Conservation (phyloP, 2,888 invertebrate species). For the Metalampra italica region DNA sequence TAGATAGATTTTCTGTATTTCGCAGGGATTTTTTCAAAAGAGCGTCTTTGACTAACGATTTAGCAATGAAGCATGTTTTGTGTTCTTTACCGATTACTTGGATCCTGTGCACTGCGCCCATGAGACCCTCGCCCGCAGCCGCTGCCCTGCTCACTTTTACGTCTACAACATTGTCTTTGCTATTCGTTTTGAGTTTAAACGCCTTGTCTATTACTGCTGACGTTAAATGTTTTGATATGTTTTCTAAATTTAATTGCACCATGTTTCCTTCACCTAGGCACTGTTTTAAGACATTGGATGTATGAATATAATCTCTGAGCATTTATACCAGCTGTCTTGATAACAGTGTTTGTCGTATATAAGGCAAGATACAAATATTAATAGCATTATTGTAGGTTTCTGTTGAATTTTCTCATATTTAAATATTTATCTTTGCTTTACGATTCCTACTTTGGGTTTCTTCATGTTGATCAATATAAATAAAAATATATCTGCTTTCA, state of each 20-base stretch:
- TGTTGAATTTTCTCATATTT: too few relatives aligned
- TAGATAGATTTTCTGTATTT: constrained; percentile 29
- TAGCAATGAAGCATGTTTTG: constrained; percentile 35
- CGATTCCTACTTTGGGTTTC: too few relatives aligned
- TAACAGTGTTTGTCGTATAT: background rate
- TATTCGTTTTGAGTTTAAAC: constrained; percentile 36
- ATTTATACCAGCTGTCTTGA: background rate
- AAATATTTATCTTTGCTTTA: too few relatives aligned
- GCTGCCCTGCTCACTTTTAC: constrained; percentile 35
- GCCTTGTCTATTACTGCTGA: constrained; percentile 33
- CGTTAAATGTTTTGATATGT: constrained; percentile 39
- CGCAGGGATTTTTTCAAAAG: constrained; percentile 29
- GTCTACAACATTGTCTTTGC: constrained; percentile 30
- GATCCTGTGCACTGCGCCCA: constrained; percentile 46
- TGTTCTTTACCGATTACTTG: constrained; percentile 25
- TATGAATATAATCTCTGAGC: background rate
- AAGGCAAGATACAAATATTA: too few relatives aligned
- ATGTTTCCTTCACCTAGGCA: too few relatives aligned
- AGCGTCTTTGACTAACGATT: constrained; percentile 34
- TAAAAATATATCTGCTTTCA: too few relatives aligned
- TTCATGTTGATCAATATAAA: too few relatives aligned
- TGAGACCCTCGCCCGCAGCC: constrained; percentile 42
- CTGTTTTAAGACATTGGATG: constrained; percentile 2
- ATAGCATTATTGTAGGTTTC: too few relatives aligned
- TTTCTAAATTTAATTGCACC: constrained; percentile 29